Base-by-base conservation (phyloP, 1,140 invertebrate species). In the Lamellibrachia luymesi region DNA sequence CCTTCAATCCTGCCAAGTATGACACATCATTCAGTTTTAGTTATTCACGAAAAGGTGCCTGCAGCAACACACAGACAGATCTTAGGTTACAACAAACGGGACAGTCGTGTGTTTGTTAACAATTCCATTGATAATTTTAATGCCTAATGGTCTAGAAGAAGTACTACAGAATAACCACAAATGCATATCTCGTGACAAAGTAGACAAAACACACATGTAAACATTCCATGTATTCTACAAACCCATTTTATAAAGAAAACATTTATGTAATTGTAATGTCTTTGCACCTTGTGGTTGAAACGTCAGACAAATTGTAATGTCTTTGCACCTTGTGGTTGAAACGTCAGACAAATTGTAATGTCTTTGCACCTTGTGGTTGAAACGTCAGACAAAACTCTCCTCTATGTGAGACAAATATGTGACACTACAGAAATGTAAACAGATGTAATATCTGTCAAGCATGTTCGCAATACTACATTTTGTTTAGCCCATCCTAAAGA, bases 1-100 rank as follows among this genome's bases (percentile, higher is more conserved):
- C 93, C 2, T 94, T 94, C 89, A 92, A 94, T 93, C 93, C 91
- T 38, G 52, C 92, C 22, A 94, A 94, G 93, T 94, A 80, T 91
- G 50, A 91, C 6, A 91, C 22, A 27, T 50, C 25, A n/a, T 91
- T 91, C 27, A 50, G 2, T 2, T 91, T 22, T 91, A 25, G 51
- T 91, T 25, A 10, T 90, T 91, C 17, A 22, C 49, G 2, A 22
- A 38, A 91, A 38, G 50, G 13, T 91, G 10, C 17, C 64, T 0
- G 17, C 2, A 80, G 25, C 38, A 22, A 17, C 13, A 80, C 0
- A 4, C 13, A 8, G 25, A 80, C 13, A 17, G 25, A 6, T 80
- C 64, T 80, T 17, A 80, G 13, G 64, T 80, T 22, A 80, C 13
- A 1, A 56, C 13, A 38, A 0, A 38, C 1, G 38, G 38, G 38